phyloP scores from a whole-genome alignment of 2,797 vertebrate genomes.

The Myiotriccus ornatus region DNA sequence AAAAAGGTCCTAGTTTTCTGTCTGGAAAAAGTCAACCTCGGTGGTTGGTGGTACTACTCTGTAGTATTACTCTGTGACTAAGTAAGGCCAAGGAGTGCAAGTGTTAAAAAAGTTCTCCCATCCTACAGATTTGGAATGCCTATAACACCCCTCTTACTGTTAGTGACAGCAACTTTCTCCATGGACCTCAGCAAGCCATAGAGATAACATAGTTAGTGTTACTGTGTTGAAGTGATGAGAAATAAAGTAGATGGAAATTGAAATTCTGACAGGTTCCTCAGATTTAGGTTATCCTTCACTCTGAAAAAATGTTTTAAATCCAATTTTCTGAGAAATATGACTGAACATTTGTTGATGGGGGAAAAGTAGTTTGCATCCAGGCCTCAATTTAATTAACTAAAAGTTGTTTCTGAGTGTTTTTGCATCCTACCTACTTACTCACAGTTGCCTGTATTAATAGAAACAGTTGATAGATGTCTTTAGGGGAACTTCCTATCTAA shows the following conservation, averaged over 20 bases:
- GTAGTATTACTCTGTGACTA: neutral
- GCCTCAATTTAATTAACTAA: constrained; percentile 61
- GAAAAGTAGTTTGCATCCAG: constrained; percentile 46
- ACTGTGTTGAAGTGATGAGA: neutral
- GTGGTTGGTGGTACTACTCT: neutral
- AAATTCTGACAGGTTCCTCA: neutral
- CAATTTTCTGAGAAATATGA: constrained; percentile 37
- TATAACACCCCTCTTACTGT: neutral
- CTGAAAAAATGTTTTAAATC: neutral
- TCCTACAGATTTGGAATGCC: neutral
- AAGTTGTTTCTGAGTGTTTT: constrained; percentile 58
- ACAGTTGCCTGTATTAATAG: constrained; percentile 64
- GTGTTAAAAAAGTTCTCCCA: neutral
- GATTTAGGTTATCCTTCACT: constrained; percentile 28
- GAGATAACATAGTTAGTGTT: neutral
- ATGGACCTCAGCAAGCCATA: neutral
- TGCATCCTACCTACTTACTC: constrained; percentile 62
- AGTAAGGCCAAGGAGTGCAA: neutral
- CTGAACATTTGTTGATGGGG: constrained; percentile 33
- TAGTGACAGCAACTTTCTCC: neutral
- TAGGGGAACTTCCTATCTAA: constrained; percentile 67
- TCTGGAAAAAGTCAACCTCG: neutral
- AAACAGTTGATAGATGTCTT: constrained; percentile 67
- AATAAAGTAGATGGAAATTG: constrained; percentile 10
- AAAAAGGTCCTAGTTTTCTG: neutral